Percentiles rank a stretch among this genome's conserved stretches.
Evolutionary conservation across 92 coral and sea anemone species (phyloP).

Genomic region (Bergia sp.): DNA sequence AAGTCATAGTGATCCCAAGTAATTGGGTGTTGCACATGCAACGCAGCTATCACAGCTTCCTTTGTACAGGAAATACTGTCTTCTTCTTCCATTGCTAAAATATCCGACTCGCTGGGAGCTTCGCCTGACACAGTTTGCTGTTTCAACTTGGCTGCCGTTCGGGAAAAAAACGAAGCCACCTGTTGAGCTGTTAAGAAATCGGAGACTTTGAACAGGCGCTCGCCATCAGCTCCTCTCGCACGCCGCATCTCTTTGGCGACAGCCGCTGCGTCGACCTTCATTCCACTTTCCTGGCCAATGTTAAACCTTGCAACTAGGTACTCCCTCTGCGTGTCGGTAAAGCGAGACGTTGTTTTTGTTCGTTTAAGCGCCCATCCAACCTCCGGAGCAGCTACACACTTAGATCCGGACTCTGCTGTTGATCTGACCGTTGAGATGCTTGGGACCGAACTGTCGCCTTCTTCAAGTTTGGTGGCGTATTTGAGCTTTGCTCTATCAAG

Average conservation of each 20-base stretch:
- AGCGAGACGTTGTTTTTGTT: not conserved
- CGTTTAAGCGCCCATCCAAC: constrained; percentile 24
- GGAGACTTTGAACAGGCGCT: constrained; percentile 38
- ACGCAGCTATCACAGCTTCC: constrained; percentile 30
- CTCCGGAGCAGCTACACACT: constrained; percentile 25
- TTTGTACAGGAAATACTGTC: constrained; percentile 22
- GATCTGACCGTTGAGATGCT: not conserved
- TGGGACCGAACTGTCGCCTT: constrained; percentile 46
- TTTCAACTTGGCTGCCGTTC: constrained; percentile 50
- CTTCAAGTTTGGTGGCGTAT: constrained; percentile 41
- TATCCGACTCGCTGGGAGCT: constrained; percentile 18
- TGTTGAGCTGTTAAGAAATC: constrained; percentile 56
- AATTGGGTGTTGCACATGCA: constrained; percentile 44
- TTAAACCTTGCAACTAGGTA: constrained; percentile 11
- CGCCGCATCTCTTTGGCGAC: constrained; percentile 52
- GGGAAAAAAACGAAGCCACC: constrained; percentile 52
- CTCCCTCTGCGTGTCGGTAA: constrained; percentile 7
- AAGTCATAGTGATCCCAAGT: constrained; percentile 49
- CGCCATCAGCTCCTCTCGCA: constrained; percentile 42
- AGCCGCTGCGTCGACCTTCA: constrained; percentile 32
- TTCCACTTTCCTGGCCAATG: constrained; percentile 28
- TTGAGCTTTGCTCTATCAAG: constrained; percentile 44
- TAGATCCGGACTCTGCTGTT: not conserved
- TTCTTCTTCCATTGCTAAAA: constrained; percentile 51
- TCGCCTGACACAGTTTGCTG: constrained; percentile 37